phyloP scores from a whole-genome alignment of 2,113 vertebrate species.

The Misgurnus anguillicaudatus region DNA sequence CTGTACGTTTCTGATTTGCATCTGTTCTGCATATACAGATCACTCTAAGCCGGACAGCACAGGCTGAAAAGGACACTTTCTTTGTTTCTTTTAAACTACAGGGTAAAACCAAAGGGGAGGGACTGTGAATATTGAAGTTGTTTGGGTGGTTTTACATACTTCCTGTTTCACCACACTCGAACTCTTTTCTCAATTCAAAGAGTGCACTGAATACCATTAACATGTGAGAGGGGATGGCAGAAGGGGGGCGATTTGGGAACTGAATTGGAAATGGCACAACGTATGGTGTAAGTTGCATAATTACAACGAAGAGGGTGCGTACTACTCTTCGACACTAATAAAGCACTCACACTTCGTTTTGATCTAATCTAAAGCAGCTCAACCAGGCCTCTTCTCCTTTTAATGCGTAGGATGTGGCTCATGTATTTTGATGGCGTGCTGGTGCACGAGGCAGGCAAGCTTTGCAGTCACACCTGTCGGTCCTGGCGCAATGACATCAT shows the following conservation, averaged over 20 bases:
- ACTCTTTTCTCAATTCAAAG: slow-evolving; percentile 40
- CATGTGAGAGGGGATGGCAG: neutral
- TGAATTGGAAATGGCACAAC: slow-evolving; percentile 5
- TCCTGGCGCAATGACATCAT: slow-evolving; percentile 50
- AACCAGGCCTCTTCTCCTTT: no score
- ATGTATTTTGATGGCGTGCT: neutral
- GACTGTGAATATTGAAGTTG: slow-evolving; percentile 53
- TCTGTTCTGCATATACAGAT: neutral
- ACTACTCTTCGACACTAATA: no score
- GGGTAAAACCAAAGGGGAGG: slow-evolving; percentile 36
- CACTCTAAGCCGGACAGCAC: slow-evolving; percentile 16
- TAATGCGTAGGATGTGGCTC: slow-evolving; percentile 2
- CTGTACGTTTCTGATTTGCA: neutral
- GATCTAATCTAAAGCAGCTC: no score
- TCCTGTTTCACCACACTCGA: slow-evolving; percentile 68
- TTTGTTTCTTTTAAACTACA: neutral
- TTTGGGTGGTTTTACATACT: slow-evolving; percentile 60
- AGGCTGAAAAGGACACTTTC: neutral
- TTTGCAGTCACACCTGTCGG: slow-evolving; percentile 46
- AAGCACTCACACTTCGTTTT: no score
- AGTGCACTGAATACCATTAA: neutral
- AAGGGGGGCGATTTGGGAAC: slow-evolving; percentile 33
- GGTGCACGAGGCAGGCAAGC: neutral
- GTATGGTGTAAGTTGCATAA: slow-evolving; percentile 28
- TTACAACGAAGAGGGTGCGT: slow-evolving; percentile 12